Evolutionary conservation across 1,140 invertebrate species (phyloP).

Genomic region (Lordiphosa clarofinis): DNA sequence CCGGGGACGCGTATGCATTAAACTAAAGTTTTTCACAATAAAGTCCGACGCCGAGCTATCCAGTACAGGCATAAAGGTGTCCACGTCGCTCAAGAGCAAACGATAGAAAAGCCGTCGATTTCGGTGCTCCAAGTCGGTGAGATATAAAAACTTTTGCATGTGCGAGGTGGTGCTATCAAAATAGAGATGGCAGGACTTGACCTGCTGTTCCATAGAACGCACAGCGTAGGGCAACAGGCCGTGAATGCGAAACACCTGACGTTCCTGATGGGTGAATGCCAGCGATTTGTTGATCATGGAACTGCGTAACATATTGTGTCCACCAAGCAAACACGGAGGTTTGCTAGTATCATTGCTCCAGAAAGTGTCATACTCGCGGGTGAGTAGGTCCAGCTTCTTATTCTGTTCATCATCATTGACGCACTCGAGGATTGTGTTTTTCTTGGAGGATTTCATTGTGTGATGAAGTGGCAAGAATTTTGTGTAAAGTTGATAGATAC

Average conservation of each 20-base stretch:
- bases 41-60: constrained; percentile 95
- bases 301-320: not conserved
- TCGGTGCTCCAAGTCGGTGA: constrained; percentile 87
- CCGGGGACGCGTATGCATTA: constrained; percentile 50
- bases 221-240: constrained; percentile 90
- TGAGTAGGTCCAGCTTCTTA: constrained; percentile 10
- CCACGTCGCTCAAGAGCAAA: constrained; percentile 92
- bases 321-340: not conserved
- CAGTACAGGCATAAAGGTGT: constrained; percentile 87
- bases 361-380: constrained; percentile 25
- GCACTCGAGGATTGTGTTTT: constrained; percentile 13
- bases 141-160: constrained; percentile 90
- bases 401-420: not conserved
- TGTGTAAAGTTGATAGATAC: constrained; percentile 1
- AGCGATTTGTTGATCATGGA: constrained; percentile 83
- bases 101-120: constrained; percentile 96
- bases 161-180: constrained; percentile 86
- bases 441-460: not conserved
- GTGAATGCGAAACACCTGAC: constrained; percentile 91
- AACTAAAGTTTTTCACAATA: constrained; percentile 81
- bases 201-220: constrained; percentile 91
- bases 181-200: constrained; percentile 86
- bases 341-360: constrained; percentile 17
- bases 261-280: constrained; percentile 91
- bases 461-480: not conserved